Evolutionary conservation across 1,140 invertebrate species (phyloP), one percentile per base, ranked within the genome.

Genomic region (Cylas formicarius): DNA sequence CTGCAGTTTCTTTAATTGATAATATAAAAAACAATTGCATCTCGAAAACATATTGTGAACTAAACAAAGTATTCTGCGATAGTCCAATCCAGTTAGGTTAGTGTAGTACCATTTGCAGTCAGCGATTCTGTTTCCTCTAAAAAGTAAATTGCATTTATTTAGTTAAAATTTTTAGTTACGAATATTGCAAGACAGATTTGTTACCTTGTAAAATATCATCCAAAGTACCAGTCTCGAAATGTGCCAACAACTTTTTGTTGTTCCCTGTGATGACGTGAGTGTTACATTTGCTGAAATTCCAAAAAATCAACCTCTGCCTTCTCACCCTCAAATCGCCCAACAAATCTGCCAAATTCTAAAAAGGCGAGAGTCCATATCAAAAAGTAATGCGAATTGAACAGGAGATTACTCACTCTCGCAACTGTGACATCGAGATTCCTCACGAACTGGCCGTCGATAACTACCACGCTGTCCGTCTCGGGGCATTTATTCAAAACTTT

Each of bases 381-480:
- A 2, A n/a, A 23, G 22, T 19, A 14, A 8, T 31, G 32, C 13
- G 1, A 18, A 9, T 31, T 32, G n/a, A 19, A 11, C 13, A 21
- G 14, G 28, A 20, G 4, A n/a, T 32, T 10, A 22, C 38, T 53
- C 44, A 58, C 56, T 40, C 47, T 58, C 13, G 52, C 76, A 70
- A 23, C 70, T 68, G 58, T 74, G 68, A 11, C 72, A 59, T 63
- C 80, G 79, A 57, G 73, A 72, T 67, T 90, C 77, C 47, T 44
- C 9, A 58, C 37, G 54, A 77, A 73, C 35, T 67, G 60, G 4
- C 81, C 81, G 53, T 80, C 75, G 14, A 84, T 62, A 24, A 83
- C 62, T 27, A 83, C 70, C 4, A 66, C 44, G 24, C 55, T 60
- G n/a, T 53, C 42, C 21, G 50, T 43, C 6, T 26, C 23, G 5